phyloP scores from a whole-genome alignment of 2,113 vertebrate species.

The Xyliphius kryptos region DNA sequence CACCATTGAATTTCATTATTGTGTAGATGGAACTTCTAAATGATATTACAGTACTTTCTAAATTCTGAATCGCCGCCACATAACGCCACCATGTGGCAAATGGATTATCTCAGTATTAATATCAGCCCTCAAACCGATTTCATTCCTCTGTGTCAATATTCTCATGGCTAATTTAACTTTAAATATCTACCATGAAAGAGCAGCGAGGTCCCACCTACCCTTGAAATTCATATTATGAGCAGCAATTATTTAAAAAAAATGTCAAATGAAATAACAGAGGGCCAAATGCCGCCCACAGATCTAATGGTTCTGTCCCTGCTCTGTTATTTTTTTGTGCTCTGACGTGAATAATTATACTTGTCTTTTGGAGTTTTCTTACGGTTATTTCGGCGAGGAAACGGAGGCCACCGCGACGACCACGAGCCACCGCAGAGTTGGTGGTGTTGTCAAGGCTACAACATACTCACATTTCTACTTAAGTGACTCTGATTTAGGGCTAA shows the following conservation, averaged over 20 bases:
- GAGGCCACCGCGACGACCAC: constrained; percentile 47
- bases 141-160: constrained; percentile 10
- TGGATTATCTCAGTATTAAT: constrained; percentile 1
- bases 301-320: constrained; percentile 42
- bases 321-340: constrained; percentile 50
- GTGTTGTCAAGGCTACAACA: constrained; percentile 59
- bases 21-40: too few relatives aligned
- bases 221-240: neutral
- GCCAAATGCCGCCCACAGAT: constrained; percentile 28
- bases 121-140: neutral
- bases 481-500: constrained; percentile 17
- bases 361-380: constrained; percentile 51
- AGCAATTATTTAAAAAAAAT: neutral
- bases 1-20: too few relatives aligned
- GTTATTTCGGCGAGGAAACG: constrained; percentile 41
- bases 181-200: constrained; percentile 12
- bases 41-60: too few relatives aligned
- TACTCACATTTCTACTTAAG: constrained; percentile 33
- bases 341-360: constrained; percentile 53
- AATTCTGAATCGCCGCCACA: too few relatives aligned
- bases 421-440: constrained; percentile 37
- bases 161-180: constrained; percentile 20
- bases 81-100: neutral
- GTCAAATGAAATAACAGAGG: neutral
- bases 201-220: neutral